Conservation (phyloP, 1,140 invertebrate species). For the Pseudoatta argentina region DNA sequence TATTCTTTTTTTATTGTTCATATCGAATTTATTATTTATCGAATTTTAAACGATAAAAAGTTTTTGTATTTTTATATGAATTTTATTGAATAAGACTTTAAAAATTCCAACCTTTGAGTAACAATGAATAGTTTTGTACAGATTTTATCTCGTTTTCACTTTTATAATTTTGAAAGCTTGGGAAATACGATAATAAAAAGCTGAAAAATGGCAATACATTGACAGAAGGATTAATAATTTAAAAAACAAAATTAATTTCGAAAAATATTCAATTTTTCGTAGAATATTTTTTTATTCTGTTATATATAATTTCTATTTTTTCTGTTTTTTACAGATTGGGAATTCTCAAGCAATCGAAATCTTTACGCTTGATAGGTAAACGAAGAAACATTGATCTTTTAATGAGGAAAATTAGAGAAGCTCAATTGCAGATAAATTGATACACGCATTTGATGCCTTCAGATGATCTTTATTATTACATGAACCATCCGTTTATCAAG, state of each 20-base stretch:
- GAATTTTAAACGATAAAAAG: too few relatives aligned
- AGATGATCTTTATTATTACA: conserved; percentile 10
- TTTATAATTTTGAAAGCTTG: too few relatives aligned
- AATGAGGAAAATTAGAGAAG: conserved; percentile 21
- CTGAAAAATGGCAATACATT: too few relatives aligned
- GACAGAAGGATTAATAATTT: background rate
- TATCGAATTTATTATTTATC: too few relatives aligned
- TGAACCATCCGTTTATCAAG: background rate
- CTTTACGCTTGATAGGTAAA: background rate
- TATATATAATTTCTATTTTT: background rate
- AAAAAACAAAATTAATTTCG: conserved; percentile 10
- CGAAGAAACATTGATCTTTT: background rate
- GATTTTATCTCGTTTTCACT: too few relatives aligned
- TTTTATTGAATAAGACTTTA: too few relatives aligned
- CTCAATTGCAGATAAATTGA: conserved; percentile 3
- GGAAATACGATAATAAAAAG: too few relatives aligned
- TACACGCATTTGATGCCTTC: background rate
- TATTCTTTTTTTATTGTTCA: background rate
- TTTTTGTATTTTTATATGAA: too few relatives aligned
- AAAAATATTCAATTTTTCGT: background rate
- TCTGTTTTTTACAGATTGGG: conserved; percentile 18
- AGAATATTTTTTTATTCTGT: background rate
- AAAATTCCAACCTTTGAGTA: too few relatives aligned
- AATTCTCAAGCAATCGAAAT: background rate
- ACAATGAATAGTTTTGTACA: too few relatives aligned